Conservation (phyloP, 2,797 vertebrate genomes). For the Pelobates cultripes region DNA sequence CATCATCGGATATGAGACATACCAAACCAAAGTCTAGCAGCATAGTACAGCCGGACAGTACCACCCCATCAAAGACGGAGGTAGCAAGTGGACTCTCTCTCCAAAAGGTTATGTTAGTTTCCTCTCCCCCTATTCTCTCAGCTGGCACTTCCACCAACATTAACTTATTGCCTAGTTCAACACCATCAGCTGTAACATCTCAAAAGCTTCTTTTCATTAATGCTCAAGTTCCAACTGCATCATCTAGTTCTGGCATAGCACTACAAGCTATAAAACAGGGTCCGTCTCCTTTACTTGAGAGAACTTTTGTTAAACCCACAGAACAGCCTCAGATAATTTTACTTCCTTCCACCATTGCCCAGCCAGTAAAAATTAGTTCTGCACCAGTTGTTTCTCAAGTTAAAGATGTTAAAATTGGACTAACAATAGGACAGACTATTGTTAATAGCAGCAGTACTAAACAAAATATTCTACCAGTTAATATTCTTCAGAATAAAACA, state of each 20-base stretch:
- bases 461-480: slow-evolving; percentile 73
- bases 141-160: slow-evolving; percentile 70
- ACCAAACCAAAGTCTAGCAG: slow-evolving; percentile 61
- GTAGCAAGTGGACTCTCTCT: slow-evolving; percentile 66
- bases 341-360: slow-evolving; percentile 71
- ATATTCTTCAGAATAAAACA: slow-evolving; percentile 72
- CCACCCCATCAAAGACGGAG: slow-evolving; percentile 67
- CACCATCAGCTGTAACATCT: slow-evolving; percentile 64
- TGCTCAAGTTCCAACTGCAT: slow-evolving; percentile 69
- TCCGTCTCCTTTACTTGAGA: slow-evolving; percentile 63
- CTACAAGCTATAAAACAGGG: slow-evolving; percentile 68
- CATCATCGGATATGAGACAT: slow-evolving; percentile 66
- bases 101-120: slow-evolving; percentile 83
- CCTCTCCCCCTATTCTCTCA: slow-evolving; percentile 71
- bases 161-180: slow-evolving; percentile 64
- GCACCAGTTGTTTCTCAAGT: slow-evolving; percentile 76
- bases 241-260: slow-evolving; percentile 61
- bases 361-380: slow-evolving; percentile 71
- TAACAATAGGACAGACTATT: slow-evolving; percentile 77
- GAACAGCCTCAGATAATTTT: slow-evolving; percentile 74
- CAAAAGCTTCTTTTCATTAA: slow-evolving; percentile 82
- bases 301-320: slow-evolving; percentile 66
- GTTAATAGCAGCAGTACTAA: slow-evolving; percentile 69
- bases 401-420: slow-evolving; percentile 80
- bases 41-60: slow-evolving; percentile 62